These are phyloP conservation scores for Hesperia comma DNA, from an alignment of 2,888 invertebrate genomes.

Conservation along the genomic window DNA sequence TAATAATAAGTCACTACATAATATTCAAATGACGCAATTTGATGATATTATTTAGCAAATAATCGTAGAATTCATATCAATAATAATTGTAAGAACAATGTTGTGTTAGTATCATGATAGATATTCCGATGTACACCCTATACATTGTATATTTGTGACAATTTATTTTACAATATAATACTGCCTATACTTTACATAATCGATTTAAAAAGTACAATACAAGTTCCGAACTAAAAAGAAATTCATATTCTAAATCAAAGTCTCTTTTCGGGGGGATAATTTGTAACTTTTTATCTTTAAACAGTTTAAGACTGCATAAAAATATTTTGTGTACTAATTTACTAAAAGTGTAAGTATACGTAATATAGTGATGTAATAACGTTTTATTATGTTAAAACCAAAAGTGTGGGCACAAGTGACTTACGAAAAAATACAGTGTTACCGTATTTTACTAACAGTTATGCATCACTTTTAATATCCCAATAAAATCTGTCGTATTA, in stretches of 20 bases:
- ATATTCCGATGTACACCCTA: conserved; percentile 1
- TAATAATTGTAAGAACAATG: too few species aligned
- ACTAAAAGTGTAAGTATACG: conserved; percentile 4
- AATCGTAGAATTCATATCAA: too few species aligned
- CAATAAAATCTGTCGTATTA: too few species aligned
- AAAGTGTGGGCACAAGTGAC: background rate
- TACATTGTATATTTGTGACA: background rate
- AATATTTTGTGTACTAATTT: conserved; percentile 17
- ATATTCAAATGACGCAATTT: too few species aligned
- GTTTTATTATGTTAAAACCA: background rate
- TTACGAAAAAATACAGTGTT: background rate
- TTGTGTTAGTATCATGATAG: background rate
- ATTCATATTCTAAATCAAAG: background rate
- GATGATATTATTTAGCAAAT: too few species aligned
- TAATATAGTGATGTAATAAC: conserved; percentile 4
- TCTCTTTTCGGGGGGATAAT: conserved; percentile 8
- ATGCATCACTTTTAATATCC: too few species aligned
- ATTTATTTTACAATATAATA: background rate
- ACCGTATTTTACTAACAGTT: too few species aligned
- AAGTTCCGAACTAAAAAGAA: conserved; percentile 12
- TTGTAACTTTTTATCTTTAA: conserved; percentile 12
- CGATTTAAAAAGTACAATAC: conserved; percentile 10
- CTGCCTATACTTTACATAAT: background rate
- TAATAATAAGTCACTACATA: background rate
- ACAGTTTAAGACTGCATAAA: background rate